Conservation (phyloP, 2,888 invertebrate species). For the Cryptus viduatorius region DNA sequence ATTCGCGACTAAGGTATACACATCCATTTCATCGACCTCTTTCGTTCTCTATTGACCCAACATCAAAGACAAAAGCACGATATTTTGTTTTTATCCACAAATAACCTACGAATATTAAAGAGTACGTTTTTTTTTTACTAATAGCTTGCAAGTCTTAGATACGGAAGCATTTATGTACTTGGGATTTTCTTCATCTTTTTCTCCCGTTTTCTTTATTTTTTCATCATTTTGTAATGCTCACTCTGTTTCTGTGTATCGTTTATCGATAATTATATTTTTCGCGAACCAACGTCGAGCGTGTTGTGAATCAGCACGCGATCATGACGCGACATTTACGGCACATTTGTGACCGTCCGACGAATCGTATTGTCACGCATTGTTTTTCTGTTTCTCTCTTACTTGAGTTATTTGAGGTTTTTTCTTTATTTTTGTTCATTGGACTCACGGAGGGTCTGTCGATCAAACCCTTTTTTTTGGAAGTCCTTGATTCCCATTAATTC, state of each 20-base stretch:
- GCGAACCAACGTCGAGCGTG: constrained; percentile 17
- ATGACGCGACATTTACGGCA: constrained; percentile 25
- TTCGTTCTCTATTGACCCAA: constrained; percentile 45
- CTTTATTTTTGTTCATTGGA: constrained; percentile 45
- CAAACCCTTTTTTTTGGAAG: constrained; percentile 56
- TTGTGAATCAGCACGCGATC: constrained; percentile 9
- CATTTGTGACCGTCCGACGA: constrained; percentile 44
- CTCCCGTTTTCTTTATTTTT: constrained; percentile 52
- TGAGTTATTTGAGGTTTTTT: constrained; percentile 7
- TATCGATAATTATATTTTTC: constrained; percentile 49
- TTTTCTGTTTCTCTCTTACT: constrained; percentile 20
- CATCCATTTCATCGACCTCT: constrained; percentile 21
- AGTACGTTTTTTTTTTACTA: constrained; percentile 59
- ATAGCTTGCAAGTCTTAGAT: constrained; percentile 79
- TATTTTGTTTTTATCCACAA: constrained; percentile 46
- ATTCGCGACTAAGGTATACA: constrained; percentile 37
- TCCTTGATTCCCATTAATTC: constrained; percentile 70
- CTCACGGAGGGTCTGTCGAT: constrained; percentile 51
- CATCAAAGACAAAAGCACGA: constrained; percentile 65
- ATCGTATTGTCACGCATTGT: constrained; percentile 20
- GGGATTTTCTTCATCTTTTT: constrained; percentile 63
- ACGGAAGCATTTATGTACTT: constrained; percentile 80
- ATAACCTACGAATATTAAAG: constrained; percentile 58
- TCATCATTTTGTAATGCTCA: constrained; percentile 54
- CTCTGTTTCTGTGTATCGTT: constrained; percentile 54